phyloP scores from a whole-genome alignment of 2,888 invertebrate species.

The Lumbricus terrestris region DNA sequence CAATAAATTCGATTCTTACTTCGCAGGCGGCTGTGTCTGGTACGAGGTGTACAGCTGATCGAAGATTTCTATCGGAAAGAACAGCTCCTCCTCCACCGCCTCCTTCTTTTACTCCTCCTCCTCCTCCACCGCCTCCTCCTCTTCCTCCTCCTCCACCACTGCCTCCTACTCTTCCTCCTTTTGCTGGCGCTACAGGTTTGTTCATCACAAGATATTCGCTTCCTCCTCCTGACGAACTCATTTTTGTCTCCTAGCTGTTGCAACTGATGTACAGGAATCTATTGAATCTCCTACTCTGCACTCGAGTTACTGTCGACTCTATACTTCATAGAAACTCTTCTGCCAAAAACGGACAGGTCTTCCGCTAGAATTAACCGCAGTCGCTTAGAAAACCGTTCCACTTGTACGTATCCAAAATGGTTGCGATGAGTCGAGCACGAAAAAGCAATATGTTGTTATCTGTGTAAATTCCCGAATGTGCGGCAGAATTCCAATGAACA shows the following conservation, averaged over 20 bases:
- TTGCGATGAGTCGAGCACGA: background rate
- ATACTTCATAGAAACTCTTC: too few species aligned
- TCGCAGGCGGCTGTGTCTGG: slow-evolving; percentile 6
- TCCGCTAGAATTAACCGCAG: background rate
- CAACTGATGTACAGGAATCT: background rate
- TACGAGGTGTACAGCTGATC: background rate
- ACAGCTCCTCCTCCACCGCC: background rate
- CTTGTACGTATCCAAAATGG: background rate
- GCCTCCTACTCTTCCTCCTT: too few species aligned
- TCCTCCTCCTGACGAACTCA: background rate
- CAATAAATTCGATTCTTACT: background rate
- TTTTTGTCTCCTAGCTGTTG: background rate
- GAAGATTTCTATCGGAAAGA: background rate
- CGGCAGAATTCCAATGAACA: background rate
- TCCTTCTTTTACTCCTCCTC: too few species aligned
- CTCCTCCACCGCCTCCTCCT: too few species aligned
- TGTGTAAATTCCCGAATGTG: too few species aligned
- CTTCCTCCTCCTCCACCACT: too few species aligned
- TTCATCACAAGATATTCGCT: background rate
- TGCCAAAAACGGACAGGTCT: background rate
- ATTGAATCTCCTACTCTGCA: background rate
- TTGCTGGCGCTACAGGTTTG: background rate
- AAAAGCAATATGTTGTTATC: too few species aligned
- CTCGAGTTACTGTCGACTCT: background rate
- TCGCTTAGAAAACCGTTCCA: background rate